Conservation (phyloP, 2,888 invertebrate species). For the Pheosia tremula region DNA sequence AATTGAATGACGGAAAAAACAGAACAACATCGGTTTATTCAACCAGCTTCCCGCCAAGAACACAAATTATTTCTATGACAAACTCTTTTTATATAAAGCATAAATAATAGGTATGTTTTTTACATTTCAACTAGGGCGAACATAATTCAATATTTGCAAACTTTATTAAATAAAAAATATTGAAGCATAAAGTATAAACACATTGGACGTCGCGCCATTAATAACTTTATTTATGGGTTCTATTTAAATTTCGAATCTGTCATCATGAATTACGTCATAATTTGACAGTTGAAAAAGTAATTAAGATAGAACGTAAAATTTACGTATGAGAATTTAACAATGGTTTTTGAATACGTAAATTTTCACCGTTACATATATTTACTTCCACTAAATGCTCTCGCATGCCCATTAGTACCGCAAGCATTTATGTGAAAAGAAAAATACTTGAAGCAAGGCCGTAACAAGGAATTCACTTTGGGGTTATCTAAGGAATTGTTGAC, state of each 20-base stretch:
- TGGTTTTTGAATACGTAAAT: too few relatives aligned
- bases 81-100: not conserved
- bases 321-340: slow-evolving; percentile 6
- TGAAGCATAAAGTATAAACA: not conserved
- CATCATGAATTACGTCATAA: not conserved
- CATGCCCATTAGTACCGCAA: too few relatives aligned
- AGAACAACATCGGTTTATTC: slow-evolving; percentile 48
- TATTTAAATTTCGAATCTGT: slow-evolving; percentile 1
- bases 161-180: slow-evolving; percentile 1
- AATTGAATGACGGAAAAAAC: slow-evolving; percentile 35
- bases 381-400: too few relatives aligned
- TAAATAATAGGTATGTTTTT: not conserved
- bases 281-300: slow-evolving; percentile 20
- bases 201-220: slow-evolving; percentile 17
- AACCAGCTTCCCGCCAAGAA: slow-evolving; percentile 45
- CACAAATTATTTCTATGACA: not conserved
- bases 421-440: too few relatives aligned
- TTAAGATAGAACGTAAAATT: slow-evolving; percentile 28
- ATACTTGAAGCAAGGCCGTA: too few relatives aligned
- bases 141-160: slow-evolving; percentile 18
- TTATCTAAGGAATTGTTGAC: too few relatives aligned
- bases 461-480: too few relatives aligned
- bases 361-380: too few relatives aligned
- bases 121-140: slow-evolving; percentile 30
- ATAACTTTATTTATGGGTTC: slow-evolving; percentile 26